Percentiles rank a stretch among this genome's conserved stretches.
phyloP scores from a whole-genome alignment of 2,797 vertebrate species.

The Anniella stebbinsi region DNA sequence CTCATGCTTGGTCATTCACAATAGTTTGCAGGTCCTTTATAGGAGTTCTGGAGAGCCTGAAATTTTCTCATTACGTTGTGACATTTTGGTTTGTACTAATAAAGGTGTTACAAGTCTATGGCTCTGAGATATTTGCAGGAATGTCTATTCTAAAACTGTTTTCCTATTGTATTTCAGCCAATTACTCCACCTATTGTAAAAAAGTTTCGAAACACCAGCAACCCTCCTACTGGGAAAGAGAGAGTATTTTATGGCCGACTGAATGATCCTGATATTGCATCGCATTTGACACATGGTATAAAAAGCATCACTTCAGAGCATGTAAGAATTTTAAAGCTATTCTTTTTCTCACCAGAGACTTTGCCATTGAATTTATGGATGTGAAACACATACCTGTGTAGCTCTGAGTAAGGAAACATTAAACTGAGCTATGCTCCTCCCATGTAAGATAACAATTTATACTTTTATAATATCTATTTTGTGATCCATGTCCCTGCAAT shows the following conservation, averaged over 20 bases:
- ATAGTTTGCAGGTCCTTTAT: no score
- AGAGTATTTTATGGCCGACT: conserved; percentile 85
- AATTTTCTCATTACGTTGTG: not conserved
- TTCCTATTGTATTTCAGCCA: conserved; percentile 76
- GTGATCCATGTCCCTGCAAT: not conserved
- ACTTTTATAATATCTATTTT: not conserved
- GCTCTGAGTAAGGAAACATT: not conserved
- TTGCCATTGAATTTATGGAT: conserved; percentile 15
- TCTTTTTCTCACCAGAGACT: not conserved
- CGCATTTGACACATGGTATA: conserved; percentile 83
- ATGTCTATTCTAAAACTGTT: conserved; percentile 4
- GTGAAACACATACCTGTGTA: not conserved
- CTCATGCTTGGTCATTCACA: no score
- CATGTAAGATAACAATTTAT: not conserved
- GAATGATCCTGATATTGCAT: conserved; percentile 83
- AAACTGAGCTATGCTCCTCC: not conserved
- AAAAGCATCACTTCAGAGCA: conserved; percentile 62
- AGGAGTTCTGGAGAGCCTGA: not conserved
- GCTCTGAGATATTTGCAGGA: not conserved
- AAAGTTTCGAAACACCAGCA: conserved; percentile 82
- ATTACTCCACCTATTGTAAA: conserved; percentile 81
- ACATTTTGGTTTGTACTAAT: not conserved
- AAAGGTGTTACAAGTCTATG: not conserved
- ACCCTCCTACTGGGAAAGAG: conserved; percentile 80
- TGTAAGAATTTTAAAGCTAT: conserved; percentile 75